Evolutionary conservation across 64 coral and sea anemone species (phyloP), one percentile per base, ranked within the genome.

Genomic region (Pachyseris speciosa): DNA sequence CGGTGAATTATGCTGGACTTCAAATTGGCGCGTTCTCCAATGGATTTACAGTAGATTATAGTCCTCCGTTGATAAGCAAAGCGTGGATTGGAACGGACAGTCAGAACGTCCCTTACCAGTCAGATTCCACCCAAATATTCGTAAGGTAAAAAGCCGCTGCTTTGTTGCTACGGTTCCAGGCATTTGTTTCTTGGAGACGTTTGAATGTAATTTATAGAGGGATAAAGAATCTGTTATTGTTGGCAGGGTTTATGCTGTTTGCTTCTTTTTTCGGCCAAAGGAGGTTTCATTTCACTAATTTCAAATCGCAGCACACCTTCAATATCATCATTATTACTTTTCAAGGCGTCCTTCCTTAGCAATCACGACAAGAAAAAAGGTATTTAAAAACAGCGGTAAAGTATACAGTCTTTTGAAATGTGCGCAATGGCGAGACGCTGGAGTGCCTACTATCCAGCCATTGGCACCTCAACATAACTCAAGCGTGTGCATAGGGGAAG

Each of bases 21-120:
- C 48, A 87, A 41, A 64, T 15, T 32, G 85, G 86, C 17, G 69
- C 79, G 36, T 37, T 22, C 22, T 96, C 94, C 7, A 84, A 96
- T 63, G 94, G 94, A 57, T 96, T 96, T 30, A 93, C 72, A 33
- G 69, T 96, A 16, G 94, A 96, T 70, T 89, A 89, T 20, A 93
- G 67, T 52, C 68, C 94, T 43, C 94, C 94, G 1, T 48, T 34
- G 0, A 30, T 64, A 22, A 61, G 80, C 58, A 57, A 40, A 15
- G 89, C 55, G 6, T 89, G 52, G 71, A 4, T 78, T 47, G 59
- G 91, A 69, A 37, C 36, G 43, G 34, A 83, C 16, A 75, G 16
- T 19, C 8, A 7, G 19, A 37, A 44, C 2, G 38, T 72, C 19
- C 19, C 4, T n/a, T 72, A 72, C 37, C 69, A 72, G 13, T 19